These are phyloP conservation scores for Verasper variegatus DNA, from an alignment of 2,113 vertebrate genomes.

Conservation along the genomic window DNA sequence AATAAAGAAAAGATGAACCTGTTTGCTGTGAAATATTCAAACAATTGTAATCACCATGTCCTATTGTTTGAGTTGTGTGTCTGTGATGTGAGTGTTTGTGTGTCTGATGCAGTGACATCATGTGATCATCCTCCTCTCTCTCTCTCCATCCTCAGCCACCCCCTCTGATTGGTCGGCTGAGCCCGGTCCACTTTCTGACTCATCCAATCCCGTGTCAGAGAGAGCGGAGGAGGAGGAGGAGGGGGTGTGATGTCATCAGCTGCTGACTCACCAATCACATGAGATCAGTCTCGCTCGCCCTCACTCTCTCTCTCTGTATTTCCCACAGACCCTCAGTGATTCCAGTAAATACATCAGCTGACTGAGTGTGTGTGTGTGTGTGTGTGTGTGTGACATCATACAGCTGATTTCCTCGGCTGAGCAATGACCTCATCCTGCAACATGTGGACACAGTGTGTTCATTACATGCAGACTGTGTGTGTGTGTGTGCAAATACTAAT, in stretches of 20 bases:
- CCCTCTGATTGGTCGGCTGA: constrained; percentile 45
- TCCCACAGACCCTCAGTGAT: constrained; percentile 33
- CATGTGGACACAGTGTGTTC: not conserved
- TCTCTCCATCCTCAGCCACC: constrained; percentile 6
- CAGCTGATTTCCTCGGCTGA: not conserved
- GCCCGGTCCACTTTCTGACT: constrained; percentile 43
- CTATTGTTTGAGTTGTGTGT: too few relatives aligned
- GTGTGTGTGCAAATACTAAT: too few relatives aligned
- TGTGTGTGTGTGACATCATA: constrained; percentile 23
- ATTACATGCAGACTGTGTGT: too few relatives aligned
- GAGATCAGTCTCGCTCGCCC: constrained; percentile 35
- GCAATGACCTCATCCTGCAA: not conserved
- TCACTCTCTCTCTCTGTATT: constrained; percentile 1
- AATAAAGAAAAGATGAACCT: too few relatives aligned
- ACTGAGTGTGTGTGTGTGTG: constrained; percentile 3
- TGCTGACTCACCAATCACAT: constrained; percentile 64
- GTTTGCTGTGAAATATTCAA: too few relatives aligned
- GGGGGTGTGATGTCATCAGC: constrained; percentile 51
- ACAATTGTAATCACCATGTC: too few relatives aligned
- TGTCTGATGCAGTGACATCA: constrained; percentile 37
- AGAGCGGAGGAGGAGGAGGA: not conserved
- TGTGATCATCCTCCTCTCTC: constrained; percentile 22
- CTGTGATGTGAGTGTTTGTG: too few relatives aligned
- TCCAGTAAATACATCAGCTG: constrained; percentile 57
- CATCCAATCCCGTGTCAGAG: constrained; percentile 47